Percentiles rank a stretch among this genome's conserved stretches.
These are phyloP conservation scores for Sciurus niger DNA, from an alignment of 2,113 vertebrate species.

Conservation along the genomic window DNA sequence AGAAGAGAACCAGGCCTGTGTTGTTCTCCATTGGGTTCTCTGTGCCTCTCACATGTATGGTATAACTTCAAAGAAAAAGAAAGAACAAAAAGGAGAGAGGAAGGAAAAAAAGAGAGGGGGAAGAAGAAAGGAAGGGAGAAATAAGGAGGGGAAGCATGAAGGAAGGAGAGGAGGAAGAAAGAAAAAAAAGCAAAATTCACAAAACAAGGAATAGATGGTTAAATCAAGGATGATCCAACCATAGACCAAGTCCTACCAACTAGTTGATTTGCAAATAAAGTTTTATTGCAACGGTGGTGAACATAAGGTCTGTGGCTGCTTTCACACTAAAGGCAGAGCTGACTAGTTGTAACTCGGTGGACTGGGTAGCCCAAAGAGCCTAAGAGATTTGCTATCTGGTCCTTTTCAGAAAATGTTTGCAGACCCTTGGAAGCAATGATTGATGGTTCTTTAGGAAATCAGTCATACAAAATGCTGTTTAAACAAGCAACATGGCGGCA, in stretches of 20 bases:
- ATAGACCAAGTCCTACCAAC: not conserved
- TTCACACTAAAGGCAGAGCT: not conserved
- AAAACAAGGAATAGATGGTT: not conserved
- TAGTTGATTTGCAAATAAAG: not conserved
- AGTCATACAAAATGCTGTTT: not conserved
- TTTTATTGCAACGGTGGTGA: not conserved
- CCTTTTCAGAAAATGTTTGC: not conserved
- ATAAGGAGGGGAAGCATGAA: accelerated
- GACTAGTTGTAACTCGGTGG: not conserved
- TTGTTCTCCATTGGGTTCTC: not conserved
- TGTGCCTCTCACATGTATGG: not conserved
- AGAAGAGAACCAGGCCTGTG: accelerated
- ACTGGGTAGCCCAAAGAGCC: not conserved
- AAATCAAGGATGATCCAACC: too few species aligned
- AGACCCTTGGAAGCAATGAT: not conserved
- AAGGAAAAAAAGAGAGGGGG: too few species aligned
- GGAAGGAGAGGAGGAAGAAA: not conserved
- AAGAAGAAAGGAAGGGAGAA: not conserved
- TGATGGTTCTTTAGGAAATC: not conserved
- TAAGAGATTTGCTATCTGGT: not conserved
- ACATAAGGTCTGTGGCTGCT: not conserved
- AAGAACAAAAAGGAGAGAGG: not conserved
- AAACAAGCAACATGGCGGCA: not conserved
- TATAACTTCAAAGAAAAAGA: not conserved
- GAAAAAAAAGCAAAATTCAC: not conserved